Evolutionary conservation across 2,113 vertebrate genomes (phyloP).

Genomic region (Phylloscopus whistleri): DNA sequence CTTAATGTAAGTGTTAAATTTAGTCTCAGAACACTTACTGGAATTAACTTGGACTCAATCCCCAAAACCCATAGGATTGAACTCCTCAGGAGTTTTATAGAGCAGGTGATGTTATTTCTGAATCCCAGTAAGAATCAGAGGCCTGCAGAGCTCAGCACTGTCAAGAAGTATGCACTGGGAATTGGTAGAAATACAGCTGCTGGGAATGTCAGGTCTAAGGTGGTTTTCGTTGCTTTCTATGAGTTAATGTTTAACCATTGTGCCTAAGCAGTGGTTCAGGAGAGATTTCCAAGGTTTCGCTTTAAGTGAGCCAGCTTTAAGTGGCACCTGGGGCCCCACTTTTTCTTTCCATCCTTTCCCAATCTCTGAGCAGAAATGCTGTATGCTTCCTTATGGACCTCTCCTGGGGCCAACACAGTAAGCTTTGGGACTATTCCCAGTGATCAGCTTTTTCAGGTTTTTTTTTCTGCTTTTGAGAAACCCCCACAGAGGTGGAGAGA

Average conservation of each 20-base stretch:
- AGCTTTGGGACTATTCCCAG: neutral
- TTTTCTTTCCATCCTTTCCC: neutral
- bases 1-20: neutral
- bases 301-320: neutral
- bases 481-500: neutral
- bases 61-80: neutral
- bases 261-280: neutral
- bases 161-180: neutral
- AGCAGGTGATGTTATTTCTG: neutral
- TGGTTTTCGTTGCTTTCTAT: neutral
- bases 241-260: neutral
- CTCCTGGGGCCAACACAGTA: accelerated
- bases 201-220: neutral
- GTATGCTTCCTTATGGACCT: neutral
- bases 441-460: neutral
- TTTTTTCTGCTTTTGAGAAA: neutral
- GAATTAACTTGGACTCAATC: neutral
- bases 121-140: neutral
- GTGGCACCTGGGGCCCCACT: neutral
- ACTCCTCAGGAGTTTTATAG: neutral
- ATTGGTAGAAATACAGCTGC: neutral
- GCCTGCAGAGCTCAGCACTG: neutral
- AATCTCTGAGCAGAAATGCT: neutral
- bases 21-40: neutral
- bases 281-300: neutral